Conservation (phyloP, 2,888 invertebrate genomes). For the Dioctria rufipes region DNA sequence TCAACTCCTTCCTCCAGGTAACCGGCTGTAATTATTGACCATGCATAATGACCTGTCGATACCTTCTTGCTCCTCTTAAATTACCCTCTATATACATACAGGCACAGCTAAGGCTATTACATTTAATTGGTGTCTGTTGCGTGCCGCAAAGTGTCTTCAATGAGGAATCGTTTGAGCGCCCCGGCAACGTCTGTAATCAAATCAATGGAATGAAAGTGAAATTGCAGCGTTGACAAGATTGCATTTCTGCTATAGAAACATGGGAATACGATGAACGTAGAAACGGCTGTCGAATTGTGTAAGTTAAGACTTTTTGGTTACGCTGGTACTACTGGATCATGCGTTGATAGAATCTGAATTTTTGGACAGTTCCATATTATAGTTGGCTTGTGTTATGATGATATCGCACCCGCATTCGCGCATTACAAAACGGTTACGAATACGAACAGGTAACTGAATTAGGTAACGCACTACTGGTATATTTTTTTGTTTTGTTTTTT, state of each 20-base stretch:
- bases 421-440: not conserved
- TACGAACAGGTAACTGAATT: not conserved
- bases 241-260: constrained; percentile 5
- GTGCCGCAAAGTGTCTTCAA: not conserved
- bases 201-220: constrained; percentile 38
- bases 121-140: constrained; percentile 19
- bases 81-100: not conserved
- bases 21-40: constrained; percentile 31
- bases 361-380: not conserved
- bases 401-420: not conserved
- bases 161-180: constrained; percentile 3
- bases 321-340: not conserved
- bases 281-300: not conserved
- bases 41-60: constrained; percentile 43
- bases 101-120: not conserved
- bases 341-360: not conserved
- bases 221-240: constrained; percentile 23
- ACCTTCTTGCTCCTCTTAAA: constrained; percentile 14
- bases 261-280: not conserved
- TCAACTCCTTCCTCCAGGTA: not conserved
- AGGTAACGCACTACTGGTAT: not conserved
- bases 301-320: not conserved
- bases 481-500: too few species aligned
- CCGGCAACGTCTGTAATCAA: constrained; percentile 23
- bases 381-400: not conserved